phyloP scores from a whole-genome alignment of 2,113 vertebrate genomes.

The Hyperoodon ampullatus region DNA sequence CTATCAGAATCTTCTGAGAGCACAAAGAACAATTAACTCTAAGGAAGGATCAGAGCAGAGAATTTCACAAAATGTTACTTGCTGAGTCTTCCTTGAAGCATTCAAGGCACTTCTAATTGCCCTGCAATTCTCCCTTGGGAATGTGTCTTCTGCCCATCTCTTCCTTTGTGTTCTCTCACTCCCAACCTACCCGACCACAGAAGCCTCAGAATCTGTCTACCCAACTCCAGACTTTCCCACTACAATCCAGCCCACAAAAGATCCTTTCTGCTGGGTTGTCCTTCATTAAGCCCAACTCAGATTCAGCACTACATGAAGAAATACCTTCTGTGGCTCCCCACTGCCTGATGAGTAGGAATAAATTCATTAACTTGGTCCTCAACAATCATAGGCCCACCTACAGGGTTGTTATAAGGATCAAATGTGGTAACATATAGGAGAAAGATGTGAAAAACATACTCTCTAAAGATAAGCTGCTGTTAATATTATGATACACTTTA shows the following conservation, averaged over 20 bases:
- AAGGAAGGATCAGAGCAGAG: neutral
- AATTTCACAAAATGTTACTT: neutral
- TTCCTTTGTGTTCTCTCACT: neutral
- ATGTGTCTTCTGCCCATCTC: neutral
- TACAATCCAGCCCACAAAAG: neutral
- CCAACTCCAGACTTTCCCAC: neutral
- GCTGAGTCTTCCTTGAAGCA: neutral
- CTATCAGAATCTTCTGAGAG: constrained; percentile 32
- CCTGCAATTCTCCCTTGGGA: neutral
- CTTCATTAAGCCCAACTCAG: neutral
- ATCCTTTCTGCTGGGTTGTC: neutral
- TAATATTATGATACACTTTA: constrained; percentile 19
- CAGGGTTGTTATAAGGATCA: neutral
- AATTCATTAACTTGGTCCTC: neutral
- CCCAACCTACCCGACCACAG: neutral
- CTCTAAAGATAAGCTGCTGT: neutral
- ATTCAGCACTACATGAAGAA: neutral
- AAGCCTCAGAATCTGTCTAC: neutral
- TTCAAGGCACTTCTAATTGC: neutral
- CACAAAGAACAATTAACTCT: neutral
- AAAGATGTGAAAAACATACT: constrained; percentile 10
- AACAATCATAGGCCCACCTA: neutral
- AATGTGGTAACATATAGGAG: neutral
- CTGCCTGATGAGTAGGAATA: neutral
- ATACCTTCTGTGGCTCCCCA: neutral